phyloP scores from a whole-genome alignment of 2,888 invertebrate genomes.

The Drosophila histrio region DNA sequence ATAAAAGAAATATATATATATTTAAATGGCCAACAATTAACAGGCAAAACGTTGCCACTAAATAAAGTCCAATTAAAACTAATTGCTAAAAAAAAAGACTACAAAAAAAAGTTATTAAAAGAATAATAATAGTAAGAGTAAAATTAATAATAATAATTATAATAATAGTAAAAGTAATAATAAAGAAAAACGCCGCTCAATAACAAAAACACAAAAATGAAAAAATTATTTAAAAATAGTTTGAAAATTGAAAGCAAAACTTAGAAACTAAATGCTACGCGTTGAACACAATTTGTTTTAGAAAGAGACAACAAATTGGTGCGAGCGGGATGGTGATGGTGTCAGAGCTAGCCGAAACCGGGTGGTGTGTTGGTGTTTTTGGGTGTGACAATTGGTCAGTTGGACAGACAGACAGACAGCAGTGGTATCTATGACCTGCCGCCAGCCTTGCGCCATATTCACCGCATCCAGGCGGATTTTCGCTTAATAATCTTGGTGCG shows the following conservation, averaged over 20 bases:
- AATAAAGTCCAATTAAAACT: constrained; percentile 48
- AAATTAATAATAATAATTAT: constrained; percentile 9
- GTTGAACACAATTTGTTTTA: constrained; percentile 51
- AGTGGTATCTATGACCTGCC: constrained; percentile 20
- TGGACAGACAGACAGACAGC: constrained; percentile 16
- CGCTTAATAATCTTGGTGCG: constrained; percentile 84
- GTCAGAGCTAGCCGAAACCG: constrained; percentile 10
- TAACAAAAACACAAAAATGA: constrained; percentile 35
- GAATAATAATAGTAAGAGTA: constrained; percentile 23
- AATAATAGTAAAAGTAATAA: constrained; percentile 13
- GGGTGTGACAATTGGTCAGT: not conserved
- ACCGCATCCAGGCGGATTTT: constrained; percentile 83
- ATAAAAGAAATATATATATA: constrained; percentile 29
- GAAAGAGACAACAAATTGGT: constrained; percentile 57
- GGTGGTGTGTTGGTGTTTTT: constrained; percentile 1
- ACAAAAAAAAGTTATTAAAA: constrained; percentile 21
- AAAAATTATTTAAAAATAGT: not conserved
- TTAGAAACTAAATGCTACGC: constrained; percentile 60
- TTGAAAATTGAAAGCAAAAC: constrained; percentile 8
- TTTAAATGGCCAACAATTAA: constrained; percentile 63
- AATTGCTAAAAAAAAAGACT: constrained; percentile 34
- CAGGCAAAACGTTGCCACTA: constrained; percentile 31
- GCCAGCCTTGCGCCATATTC: constrained; percentile 71
- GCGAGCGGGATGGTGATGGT: constrained; percentile 25
- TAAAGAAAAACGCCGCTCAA: constrained; percentile 13